Base-by-base conservation (phyloP, 2,888 invertebrate species). In the Mystacides longicornis region DNA sequence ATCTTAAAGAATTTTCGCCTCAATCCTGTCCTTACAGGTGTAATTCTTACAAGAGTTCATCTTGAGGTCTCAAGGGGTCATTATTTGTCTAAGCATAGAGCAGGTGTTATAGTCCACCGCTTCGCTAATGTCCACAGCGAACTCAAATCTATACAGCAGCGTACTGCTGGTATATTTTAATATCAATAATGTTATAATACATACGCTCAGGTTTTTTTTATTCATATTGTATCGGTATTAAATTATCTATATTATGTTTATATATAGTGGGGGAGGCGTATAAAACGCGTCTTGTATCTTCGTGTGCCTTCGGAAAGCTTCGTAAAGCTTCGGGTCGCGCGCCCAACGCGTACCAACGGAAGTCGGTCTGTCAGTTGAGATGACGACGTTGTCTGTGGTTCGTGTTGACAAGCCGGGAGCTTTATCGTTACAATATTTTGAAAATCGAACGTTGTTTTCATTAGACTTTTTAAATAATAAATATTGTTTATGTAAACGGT, bases 221-320 rank as follows among this genome's bases (percentile, higher is more conserved):
- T n/a, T n/a, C n/a, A n/a, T n/a, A n/a, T n/a, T n/a, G n/a, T n/a
- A n/a, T n/a, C n/a, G n/a, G n/a, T n/a, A n/a, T n/a, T 37, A 37
- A 37, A 16, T 14, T 37, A n/a, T 37, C 37, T 37, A 7, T 16
- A 27, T n/a, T 16, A 37, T 37, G 37, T 37, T 37, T 37, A 7
- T 37, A 7, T 37, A 37, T 45, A 51, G 72, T 67, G 66, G 66
- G 69, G 68, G 67, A 71, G 62, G 64, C 61, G 65, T n/a, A n/a
- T n/a, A n/a, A n/a, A n/a, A n/a, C n/a, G n/a, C n/a, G n/a, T n/a
- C n/a, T n/a, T 71, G 67, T 68, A 68, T 64, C 57, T 58, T 63
- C 61, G 59, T 52, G 55, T 64, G 67, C 67, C 65, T 63, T 64
- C 54, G 70, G 68, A 71, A 73, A 72, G 67, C 70, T 72, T 69